Conservation (phyloP, 2,113 vertebrate genomes). For the Microcebus jonahi region DNA sequence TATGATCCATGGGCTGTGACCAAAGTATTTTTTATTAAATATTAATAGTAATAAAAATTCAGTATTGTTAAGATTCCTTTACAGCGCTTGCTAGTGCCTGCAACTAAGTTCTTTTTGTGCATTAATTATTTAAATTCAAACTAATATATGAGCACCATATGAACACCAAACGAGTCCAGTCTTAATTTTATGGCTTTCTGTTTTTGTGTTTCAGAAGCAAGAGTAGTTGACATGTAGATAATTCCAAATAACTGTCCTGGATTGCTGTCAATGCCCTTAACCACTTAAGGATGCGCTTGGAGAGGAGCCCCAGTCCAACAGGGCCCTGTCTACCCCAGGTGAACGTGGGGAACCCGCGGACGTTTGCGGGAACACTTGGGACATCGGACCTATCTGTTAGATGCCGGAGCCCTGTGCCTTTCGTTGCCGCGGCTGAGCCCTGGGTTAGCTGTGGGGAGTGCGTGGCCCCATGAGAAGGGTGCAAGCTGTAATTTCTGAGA, state of each 20-base stretch:
- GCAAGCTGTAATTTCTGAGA: neutral
- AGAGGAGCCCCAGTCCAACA: neutral
- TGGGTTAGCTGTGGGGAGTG: neutral
- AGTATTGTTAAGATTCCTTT: neutral
- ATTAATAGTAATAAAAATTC: neutral
- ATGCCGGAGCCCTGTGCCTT: neutral
- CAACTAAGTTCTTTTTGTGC: neutral
- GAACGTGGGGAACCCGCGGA: neutral
- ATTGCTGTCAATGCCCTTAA: neutral
- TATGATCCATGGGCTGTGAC: neutral
- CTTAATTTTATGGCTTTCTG: neutral
- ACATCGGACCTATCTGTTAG: neutral
- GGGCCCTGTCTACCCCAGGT: neutral
- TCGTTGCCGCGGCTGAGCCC: neutral
- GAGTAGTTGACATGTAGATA: neutral
- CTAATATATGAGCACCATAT: neutral
- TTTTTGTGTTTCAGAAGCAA: conserved; percentile 1
- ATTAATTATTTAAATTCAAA: neutral
- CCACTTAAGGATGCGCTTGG: neutral
- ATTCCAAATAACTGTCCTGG: neutral
- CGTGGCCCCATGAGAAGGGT: neutral
- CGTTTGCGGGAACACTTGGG: neutral
- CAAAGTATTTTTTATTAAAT: neutral
- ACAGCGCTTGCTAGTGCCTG: neutral
- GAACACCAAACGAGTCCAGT: neutral